Base-by-base conservation (phyloP, 2,888 invertebrate genomes). In the Eupithecia tripunctaria region DNA sequence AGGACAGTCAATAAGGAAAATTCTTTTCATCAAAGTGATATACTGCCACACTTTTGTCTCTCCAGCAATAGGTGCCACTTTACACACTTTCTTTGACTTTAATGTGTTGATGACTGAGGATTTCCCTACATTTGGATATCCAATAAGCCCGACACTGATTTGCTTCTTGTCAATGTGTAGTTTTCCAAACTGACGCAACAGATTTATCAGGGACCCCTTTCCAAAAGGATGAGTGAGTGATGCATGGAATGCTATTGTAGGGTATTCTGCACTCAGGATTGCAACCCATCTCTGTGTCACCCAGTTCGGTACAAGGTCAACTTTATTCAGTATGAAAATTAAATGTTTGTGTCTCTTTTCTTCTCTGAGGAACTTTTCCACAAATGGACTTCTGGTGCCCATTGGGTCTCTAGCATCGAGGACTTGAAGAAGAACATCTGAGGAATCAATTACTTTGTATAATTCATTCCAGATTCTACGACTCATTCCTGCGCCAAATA, bases 31-130 rank as follows among this genome's bases (percentile, higher is more conserved):
- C 70, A 99, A 92, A 0, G 99, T 99, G 60, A 99, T 99, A 88
- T 99, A 99, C 89, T 99, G 99, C 99, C 99, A 99, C 1, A 99
- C 99, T 94, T 98, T 98, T 0, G 98, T 98, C 91, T 98, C 98
- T 7, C 99, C 99, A 72, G 99, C 99, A 84, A 99, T 98, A 0
- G 99, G 99, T 6, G 99, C 99, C 0, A 97, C 99, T 90, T 99
- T 99, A 89, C 99, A 99, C 0, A 99, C 99, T 92, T 99, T 99
- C 86, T 99, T 99, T 14, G 98, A 97, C 71, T 98, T 95, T 71
- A 99, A 93, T 0, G 99, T 98, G 89, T 99, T 99, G 78, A 99
- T 99, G 8, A 99, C 97, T 0, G 99, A 99, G 76, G 99, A 99
- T 92, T 99, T 99, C 0, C 99, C 99, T 6, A 98, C 98, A 94